A percentile compares a stretch with the other conserved stretches of the same genome.
These are phyloP conservation scores for Microcaecilia unicolor DNA, from an alignment of 2,797 vertebrate genomes.

Conservation along the genomic window DNA sequence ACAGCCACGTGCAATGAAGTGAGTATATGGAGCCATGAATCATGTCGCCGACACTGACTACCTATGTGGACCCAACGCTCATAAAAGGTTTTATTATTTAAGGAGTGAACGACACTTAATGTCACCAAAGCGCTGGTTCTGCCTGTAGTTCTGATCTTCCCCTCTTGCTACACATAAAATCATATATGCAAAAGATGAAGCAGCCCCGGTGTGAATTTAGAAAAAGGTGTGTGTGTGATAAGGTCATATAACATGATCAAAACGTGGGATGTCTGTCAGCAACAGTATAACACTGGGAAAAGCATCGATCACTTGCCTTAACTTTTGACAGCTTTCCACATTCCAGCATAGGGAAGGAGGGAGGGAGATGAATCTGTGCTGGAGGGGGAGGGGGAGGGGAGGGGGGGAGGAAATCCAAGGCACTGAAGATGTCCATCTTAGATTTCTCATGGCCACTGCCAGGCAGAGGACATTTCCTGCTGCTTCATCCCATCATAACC, in stretches of 20 bases:
- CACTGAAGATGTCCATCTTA: too few relatives aligned
- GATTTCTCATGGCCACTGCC: too few relatives aligned
- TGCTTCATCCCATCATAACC: too few relatives aligned
- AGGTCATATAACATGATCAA: slow-evolving; percentile 66
- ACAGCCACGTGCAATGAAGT: slow-evolving; percentile 50
- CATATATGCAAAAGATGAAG: slow-evolving; percentile 51
- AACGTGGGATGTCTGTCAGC: slow-evolving; percentile 53
- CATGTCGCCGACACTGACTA: slow-evolving; percentile 36
- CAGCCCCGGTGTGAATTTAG: slow-evolving; percentile 50
- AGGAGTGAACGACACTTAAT: too few relatives aligned
- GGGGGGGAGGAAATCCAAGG: slow-evolving; percentile 16
- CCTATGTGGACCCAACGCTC: too few relatives aligned
- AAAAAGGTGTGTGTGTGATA: slow-evolving; percentile 61
- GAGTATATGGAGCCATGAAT: slow-evolving; percentile 45
- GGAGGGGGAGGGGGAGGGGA: slow-evolving; percentile 10
- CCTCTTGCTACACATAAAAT: slow-evolving; percentile 42
- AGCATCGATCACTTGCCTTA: slow-evolving; percentile 43
- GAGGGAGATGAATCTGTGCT: too few relatives aligned
- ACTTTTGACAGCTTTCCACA: slow-evolving; percentile 58
- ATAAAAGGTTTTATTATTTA: slow-evolving; percentile 13
- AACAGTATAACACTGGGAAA: too few relatives aligned
- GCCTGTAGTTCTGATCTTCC: slow-evolving; percentile 49
- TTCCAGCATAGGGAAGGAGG: slow-evolving; percentile 17
- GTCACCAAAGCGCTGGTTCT: slow-evolving; percentile 30
- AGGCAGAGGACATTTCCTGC: too few relatives aligned